Evolutionary conservation across 2,113 vertebrate species (phyloP).

Genomic region (Pelecanus crispus): DNA sequence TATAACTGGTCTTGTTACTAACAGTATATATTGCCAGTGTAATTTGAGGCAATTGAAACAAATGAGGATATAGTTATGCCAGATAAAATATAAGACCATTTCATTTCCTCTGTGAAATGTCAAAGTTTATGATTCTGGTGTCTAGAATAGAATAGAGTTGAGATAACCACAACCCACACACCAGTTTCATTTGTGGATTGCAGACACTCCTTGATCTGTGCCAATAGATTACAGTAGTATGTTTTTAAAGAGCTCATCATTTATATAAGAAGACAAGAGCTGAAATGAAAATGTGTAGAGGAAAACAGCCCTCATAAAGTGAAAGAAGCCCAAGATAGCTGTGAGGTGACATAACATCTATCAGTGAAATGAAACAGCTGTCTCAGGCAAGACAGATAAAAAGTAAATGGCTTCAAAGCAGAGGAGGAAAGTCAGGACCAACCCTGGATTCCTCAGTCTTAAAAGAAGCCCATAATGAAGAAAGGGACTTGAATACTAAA

Average conservation of each 20-base stretch:
- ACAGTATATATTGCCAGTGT: conserved; percentile 7
- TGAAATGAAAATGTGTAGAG: conserved; percentile 67
- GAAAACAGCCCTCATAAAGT: conserved; percentile 76
- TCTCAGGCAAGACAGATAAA: conserved; percentile 78
- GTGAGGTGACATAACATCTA: conserved; percentile 81
- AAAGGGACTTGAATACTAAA: neutral
- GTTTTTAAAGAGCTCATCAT: conserved; percentile 64
- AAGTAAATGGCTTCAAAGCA: conserved; percentile 77
- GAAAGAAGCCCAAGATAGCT: conserved; percentile 74
- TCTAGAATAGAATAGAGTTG: conserved; percentile 24
- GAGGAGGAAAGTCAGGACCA: conserved; percentile 28
- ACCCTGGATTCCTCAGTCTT: neutral
- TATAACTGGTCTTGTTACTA: conserved; percentile 23
- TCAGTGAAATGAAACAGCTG: conserved; percentile 85
- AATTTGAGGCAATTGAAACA: conserved; percentile 57
- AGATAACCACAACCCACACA: conserved; percentile 49
- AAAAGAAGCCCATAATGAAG: neutral
- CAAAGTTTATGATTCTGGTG: conserved; percentile 46
- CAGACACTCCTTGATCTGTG: conserved; percentile 21
- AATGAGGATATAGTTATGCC: conserved; percentile 6
- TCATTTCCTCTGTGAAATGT: conserved; percentile 39
- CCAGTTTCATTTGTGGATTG: conserved; percentile 15
- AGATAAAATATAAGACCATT: conserved; percentile 35
- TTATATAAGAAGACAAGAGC: conserved; percentile 64
- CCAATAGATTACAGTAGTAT: conserved; percentile 39